A percentile compares a stretch with the other conserved stretches of the same genome.
These are phyloP conservation scores for Semibalanus balanoides DNA, from an alignment of 1,140 invertebrate species.

Conservation along the genomic window DNA sequence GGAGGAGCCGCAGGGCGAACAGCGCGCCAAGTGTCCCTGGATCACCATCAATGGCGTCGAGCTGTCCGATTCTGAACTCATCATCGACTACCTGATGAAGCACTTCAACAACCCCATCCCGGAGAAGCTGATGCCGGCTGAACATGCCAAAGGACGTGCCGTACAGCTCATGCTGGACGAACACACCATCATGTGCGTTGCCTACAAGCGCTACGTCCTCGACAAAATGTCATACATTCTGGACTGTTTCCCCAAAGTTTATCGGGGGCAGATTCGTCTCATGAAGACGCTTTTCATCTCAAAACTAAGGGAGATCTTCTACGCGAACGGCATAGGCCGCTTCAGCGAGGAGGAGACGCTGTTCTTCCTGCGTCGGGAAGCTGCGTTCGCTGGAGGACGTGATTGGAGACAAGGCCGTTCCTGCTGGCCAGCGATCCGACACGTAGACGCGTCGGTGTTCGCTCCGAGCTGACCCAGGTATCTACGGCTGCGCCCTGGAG, in stretches of 20 bases:
- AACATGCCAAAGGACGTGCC: slow-evolving; percentile 13
- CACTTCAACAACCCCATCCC: slow-evolving; percentile 5
- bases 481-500: neutral
- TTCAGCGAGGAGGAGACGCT: slow-evolving; percentile 11
- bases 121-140: slow-evolving; percentile 11
- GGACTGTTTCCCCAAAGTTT: neutral
- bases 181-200: slow-evolving; percentile 8
- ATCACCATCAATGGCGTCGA: slow-evolving; percentile 30
- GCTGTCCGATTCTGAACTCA: slow-evolving; percentile 28
- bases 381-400: slow-evolving; percentile 8
- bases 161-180: slow-evolving; percentile 19
- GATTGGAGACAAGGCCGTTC: slow-evolving; percentile 8
- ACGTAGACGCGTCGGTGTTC: slow-evolving; percentile 4
- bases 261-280: neutral
- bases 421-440: neutral
- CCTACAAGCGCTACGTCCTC: neutral
- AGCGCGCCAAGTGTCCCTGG: slow-evolving; percentile 29
- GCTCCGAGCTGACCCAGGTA: slow-evolving; percentile 5
- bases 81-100: slow-evolving; percentile 17
- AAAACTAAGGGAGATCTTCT: neutral
- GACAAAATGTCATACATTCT: neutral
- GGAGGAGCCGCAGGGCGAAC: slow-evolving; percentile 15
- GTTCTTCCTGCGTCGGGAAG: slow-evolving; percentile 9
- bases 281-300: neutral
- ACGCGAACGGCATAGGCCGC: slow-evolving; percentile 12